These are phyloP conservation scores for Cathartes aura DNA, from an alignment of 2,113 vertebrate species.

Conservation along the genomic window DNA sequence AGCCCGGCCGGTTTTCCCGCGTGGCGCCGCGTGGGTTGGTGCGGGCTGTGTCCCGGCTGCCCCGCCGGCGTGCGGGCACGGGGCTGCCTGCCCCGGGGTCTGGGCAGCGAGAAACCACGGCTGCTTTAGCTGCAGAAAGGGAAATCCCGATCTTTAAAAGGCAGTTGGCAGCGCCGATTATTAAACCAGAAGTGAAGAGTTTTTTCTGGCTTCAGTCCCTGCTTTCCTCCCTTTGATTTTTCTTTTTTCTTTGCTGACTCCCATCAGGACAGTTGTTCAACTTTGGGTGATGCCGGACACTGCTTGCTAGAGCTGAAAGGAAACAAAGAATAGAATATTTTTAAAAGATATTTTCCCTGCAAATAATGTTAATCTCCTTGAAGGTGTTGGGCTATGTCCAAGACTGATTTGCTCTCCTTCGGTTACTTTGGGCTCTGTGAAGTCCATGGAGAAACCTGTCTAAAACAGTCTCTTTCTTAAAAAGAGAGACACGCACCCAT, in stretches of 20 bases:
- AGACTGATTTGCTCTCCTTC: background rate
- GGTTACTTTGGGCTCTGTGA: background rate
- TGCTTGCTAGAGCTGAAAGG: background rate
- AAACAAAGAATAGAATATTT: background rate
- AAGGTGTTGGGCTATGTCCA: background rate
- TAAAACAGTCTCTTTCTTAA: background rate
- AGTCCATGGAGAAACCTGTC: background rate
- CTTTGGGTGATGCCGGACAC: background rate
- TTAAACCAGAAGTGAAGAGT: background rate
- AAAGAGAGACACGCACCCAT: background rate
- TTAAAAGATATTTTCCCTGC: background rate
- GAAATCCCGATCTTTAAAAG: background rate
- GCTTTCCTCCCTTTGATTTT: background rate
- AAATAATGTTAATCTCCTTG: background rate
- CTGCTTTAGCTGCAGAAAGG: background rate
- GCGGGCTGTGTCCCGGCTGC: background rate
- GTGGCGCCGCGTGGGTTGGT: background rate
- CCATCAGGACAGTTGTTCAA: background rate
- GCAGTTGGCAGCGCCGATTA: background rate
- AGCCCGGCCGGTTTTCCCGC: background rate
- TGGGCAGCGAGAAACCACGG: background rate
- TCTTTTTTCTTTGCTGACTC: background rate
- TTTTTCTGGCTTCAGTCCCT: background rate
- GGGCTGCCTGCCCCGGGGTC: background rate
- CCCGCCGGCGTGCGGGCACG: background rate